Base-by-base conservation (phyloP, 2,113 vertebrate species). In the Syngnathus typhle region DNA sequence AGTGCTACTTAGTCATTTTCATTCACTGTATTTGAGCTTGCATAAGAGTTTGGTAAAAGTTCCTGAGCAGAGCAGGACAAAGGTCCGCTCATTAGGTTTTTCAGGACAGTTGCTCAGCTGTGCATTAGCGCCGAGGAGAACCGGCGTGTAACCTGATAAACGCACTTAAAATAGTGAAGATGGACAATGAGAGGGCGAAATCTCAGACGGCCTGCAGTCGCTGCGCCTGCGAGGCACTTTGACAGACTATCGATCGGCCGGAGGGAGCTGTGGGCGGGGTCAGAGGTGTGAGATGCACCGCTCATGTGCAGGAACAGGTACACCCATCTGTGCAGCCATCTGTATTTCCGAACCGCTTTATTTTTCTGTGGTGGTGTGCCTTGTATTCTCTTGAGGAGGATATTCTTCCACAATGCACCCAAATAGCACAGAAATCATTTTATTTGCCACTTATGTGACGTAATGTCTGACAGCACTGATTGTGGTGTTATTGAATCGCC, bases 101-200 rank as follows among this genome's bases (percentile, higher is more conserved):
- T 82, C 71, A 72, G 74, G 76, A 72, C 78, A 52, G 74, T 68
- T 41, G 76, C 77, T 82, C 76, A 77, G 75, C 72, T 73, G 19
- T 78, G 78, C 83, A 81, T 84, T 84, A 85, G 83, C 47, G 73
- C 71, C 43, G 77, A 76, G 79, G 70, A 73, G 71, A 77, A 79
- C 41, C 68, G 67, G 64, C 56, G n/a, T 78, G 86, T 86, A 89
- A 88, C 84, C 83, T 88, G 86, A 89, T 87, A 82, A 87, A 87
- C 81, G 84, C 88, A 86, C 88, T 89, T 89, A 82, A 89, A 89
- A 88, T 70, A 76, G 79, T 68, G 68, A 87, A 82, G 88, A 85
- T 80, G 87, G 84, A 85, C 83, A 82, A 77, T 71, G 84, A 84
- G 78, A 77, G 79, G 73, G 85, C 37, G 79, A 82, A 81, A 84